A percentile compares a stretch with the other conserved stretches of the same genome.
phyloP scores from a whole-genome alignment of 2,888 invertebrate species.

The Cordilura impudica region DNA sequence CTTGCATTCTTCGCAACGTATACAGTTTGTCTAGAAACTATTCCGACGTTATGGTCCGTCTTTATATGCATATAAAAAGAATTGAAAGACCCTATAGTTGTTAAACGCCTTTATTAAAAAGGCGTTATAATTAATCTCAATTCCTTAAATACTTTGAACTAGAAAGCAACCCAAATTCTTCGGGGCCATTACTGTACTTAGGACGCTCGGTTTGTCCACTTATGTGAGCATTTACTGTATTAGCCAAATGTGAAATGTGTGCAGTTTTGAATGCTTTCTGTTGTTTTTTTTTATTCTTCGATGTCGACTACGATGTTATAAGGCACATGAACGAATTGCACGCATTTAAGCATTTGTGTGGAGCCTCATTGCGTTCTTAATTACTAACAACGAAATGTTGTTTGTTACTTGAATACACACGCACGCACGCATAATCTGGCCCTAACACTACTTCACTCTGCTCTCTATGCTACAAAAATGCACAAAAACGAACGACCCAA shows the following conservation, averaged over 20 bases:
- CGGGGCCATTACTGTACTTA: no score
- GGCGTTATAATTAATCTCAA: no score
- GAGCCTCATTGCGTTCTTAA: conserved; percentile 66
- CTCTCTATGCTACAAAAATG: not conserved
- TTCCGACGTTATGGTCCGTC: no score
- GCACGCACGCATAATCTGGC: conserved; percentile 42
- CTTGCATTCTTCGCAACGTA: no score
- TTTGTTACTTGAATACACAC: conserved; percentile 60
- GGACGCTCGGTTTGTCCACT: not conserved
- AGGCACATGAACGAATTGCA: conserved; percentile 58
- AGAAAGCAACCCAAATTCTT: no score
- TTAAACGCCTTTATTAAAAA: no score
- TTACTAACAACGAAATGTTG: conserved; percentile 67
- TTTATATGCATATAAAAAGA: no score
- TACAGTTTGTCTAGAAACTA: no score
- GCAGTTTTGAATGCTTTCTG: conserved; percentile 23
- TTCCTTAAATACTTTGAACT: no score
- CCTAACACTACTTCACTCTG: conserved; percentile 15
- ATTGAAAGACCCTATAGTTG: no score
- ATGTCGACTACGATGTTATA: conserved; percentile 1
- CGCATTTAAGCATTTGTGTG: conserved; percentile 56
- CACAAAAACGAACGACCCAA: conserved; percentile 22
- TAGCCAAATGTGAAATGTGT: conserved; percentile 43
- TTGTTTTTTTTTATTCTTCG: conserved; percentile 6
- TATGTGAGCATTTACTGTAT: conserved; percentile 16